phyloP scores from a whole-genome alignment of 2,113 vertebrate genomes.

The Neodon shergylaensis region DNA sequence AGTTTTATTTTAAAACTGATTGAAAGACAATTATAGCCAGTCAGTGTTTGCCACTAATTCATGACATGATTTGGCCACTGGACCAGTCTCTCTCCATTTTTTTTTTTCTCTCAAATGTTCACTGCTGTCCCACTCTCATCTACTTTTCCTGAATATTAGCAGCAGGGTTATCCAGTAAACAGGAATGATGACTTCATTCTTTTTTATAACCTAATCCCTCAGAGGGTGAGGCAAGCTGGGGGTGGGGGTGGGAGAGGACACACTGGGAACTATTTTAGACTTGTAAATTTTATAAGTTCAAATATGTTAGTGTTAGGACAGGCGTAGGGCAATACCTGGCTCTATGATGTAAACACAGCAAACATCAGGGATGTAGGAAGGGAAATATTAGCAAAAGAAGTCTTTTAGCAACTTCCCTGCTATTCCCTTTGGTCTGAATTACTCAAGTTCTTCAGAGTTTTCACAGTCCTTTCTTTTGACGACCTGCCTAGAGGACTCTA shows the following conservation, averaged over 20 bases:
- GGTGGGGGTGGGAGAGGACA: slow-evolving; percentile 38
- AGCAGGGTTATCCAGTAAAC: slow-evolving; percentile 75
- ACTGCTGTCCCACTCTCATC: background rate
- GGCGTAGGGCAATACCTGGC: slow-evolving; percentile 50
- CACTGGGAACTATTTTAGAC: slow-evolving; percentile 75
- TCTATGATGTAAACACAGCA: slow-evolving; percentile 63
- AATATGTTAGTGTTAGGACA: slow-evolving; percentile 62
- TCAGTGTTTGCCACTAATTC: slow-evolving; percentile 21
- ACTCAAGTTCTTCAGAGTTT: background rate
- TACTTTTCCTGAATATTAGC: slow-evolving; percentile 54
- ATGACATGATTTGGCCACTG: background rate
- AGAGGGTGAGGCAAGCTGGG: slow-evolving; percentile 63
- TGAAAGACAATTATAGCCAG: background rate
- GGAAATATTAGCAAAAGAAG: slow-evolving; percentile 43
- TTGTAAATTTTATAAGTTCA: slow-evolving; percentile 78
- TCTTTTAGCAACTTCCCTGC: slow-evolving; percentile 31
- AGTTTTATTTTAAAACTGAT: slow-evolving; percentile 20
- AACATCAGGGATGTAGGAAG: slow-evolving; percentile 38
- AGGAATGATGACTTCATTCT: slow-evolving; percentile 79
- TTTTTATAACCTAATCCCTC: slow-evolving; percentile 78
- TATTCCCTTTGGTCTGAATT: slow-evolving; percentile 47
- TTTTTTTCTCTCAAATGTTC: slow-evolving; percentile 22
- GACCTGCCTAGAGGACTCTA: background rate
- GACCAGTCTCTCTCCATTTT: background rate
- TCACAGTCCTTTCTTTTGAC: background rate